Conservation (phyloP, 2,888 invertebrate species). For the Bimastos eiseni region DNA sequence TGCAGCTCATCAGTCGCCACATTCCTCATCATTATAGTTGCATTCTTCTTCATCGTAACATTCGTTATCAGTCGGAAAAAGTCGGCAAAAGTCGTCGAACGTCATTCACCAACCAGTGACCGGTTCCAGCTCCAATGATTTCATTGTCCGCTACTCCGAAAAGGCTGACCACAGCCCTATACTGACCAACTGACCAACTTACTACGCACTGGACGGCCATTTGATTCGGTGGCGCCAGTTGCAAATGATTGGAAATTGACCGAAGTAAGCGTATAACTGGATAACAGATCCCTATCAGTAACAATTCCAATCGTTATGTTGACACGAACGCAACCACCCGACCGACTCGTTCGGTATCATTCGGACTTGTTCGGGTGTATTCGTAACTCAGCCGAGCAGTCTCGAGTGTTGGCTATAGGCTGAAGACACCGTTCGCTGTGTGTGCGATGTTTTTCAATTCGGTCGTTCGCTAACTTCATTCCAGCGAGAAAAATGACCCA, state of each 20-base stretch:
- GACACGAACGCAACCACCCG: not conserved
- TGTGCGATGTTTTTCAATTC: not conserved
- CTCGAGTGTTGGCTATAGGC: not conserved
- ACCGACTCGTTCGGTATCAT: not conserved
- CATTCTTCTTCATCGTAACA: not conserved
- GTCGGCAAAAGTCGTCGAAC: not conserved
- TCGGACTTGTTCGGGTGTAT: not conserved
- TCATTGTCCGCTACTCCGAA: not conserved
- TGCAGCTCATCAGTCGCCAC: not conserved
- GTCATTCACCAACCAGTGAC: not conserved
- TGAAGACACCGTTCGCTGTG: not conserved
- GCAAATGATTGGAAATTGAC: conserved; percentile 5
- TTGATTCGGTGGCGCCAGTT: not conserved
- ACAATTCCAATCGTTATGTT: conserved; percentile 6
- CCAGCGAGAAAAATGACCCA: not conserved
- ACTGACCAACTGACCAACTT: not conserved
- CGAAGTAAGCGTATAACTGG: not conserved
- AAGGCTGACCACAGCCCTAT: not conserved
- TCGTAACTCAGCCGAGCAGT: not conserved
- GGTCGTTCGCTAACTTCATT: not conserved
- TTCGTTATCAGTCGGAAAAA: not conserved
- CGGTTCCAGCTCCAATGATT: too few species aligned
- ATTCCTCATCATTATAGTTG: not conserved
- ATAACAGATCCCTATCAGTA: not conserved
- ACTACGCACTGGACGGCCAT: not conserved